Evolutionary conservation across 1,140 invertebrate species (phyloP).

Genomic region (Drosophila rufa): DNA sequence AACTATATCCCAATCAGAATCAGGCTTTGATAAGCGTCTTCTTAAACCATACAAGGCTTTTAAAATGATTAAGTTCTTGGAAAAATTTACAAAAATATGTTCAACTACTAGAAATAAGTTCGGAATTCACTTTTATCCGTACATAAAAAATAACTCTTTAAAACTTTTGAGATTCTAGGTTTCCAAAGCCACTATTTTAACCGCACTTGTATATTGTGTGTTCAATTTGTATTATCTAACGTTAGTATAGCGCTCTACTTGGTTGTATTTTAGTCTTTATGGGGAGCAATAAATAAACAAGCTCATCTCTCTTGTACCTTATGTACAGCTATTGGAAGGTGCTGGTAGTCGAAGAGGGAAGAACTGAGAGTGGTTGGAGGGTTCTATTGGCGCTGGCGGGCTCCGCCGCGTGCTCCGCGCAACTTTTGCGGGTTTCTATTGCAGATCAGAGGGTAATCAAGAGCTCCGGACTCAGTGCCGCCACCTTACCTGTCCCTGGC

Average conservation of each 20-base stretch:
- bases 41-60: accelerated
- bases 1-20: too few relatives aligned
- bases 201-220: slow-evolving; percentile 10
- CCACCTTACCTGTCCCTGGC: slow-evolving; percentile 83
- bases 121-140: neutral
- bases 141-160: neutral
- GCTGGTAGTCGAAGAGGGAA: slow-evolving; percentile 57
- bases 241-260: slow-evolving; percentile 63
- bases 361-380: slow-evolving; percentile 44
- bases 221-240: slow-evolving; percentile 1
- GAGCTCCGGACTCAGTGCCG: slow-evolving; percentile 17
- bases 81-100: too few relatives aligned
- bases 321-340: slow-evolving; percentile 74
- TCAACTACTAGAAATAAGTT: neutral
- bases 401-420: slow-evolving; percentile 77
- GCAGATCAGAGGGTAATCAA: slow-evolving; percentile 58
- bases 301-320: slow-evolving; percentile 69
- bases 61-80: too few relatives aligned
- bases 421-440: slow-evolving; percentile 85
- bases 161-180: neutral
- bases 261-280: slow-evolving; percentile 28
- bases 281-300: slow-evolving; percentile 16
- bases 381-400: slow-evolving; percentile 79
- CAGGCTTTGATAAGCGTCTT: too few relatives aligned
- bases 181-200: slow-evolving; percentile 7